Evolutionary conservation across 2,888 invertebrate species (phyloP).

Genomic region (Eristalis arbustorum): DNA sequence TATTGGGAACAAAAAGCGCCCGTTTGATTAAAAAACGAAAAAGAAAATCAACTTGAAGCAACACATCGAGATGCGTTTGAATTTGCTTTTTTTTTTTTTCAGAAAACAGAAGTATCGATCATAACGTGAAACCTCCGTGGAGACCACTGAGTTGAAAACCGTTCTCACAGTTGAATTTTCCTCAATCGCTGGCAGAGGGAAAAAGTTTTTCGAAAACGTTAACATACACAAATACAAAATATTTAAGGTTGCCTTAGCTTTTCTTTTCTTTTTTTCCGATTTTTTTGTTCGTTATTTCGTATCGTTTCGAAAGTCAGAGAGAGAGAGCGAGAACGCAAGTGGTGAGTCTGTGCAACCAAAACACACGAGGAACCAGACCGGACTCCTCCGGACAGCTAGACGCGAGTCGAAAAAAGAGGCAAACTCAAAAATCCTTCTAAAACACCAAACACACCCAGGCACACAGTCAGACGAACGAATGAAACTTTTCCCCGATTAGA

Average conservation of each 20-base stretch:
- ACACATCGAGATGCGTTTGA: constrained; percentile 64
- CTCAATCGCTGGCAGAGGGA: constrained; percentile 26
- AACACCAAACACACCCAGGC: constrained; percentile 48
- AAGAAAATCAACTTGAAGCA: constrained; percentile 28
- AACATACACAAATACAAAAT: constrained; percentile 35
- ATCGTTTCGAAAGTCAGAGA: background rate
- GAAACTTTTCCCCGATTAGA: constrained; percentile 53
- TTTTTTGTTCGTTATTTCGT: background rate
- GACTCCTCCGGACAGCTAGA: constrained; percentile 39
- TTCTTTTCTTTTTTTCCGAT: background rate
- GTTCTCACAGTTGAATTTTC: constrained; percentile 61
- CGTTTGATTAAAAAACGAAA: constrained; percentile 38
- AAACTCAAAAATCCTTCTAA: constrained; percentile 28
- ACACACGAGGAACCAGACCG: constrained; percentile 48
- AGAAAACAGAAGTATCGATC: constrained; percentile 61
- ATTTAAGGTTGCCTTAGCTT: constrained; percentile 56
- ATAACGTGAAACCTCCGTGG: constrained; percentile 80
- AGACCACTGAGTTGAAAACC: constrained; percentile 78
- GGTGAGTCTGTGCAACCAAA: background rate
- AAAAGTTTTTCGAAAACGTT: constrained; percentile 61
- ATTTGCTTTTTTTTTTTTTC: background rate
- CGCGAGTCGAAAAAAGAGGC: constrained; percentile 15
- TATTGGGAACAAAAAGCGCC: constrained; percentile 10
- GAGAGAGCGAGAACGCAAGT: background rate
- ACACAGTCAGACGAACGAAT: background rate